Percentiles rank a stretch among this genome's conserved stretches.
phyloP scores from a whole-genome alignment of 2,888 invertebrate species.

The Heliothis peltigera region DNA sequence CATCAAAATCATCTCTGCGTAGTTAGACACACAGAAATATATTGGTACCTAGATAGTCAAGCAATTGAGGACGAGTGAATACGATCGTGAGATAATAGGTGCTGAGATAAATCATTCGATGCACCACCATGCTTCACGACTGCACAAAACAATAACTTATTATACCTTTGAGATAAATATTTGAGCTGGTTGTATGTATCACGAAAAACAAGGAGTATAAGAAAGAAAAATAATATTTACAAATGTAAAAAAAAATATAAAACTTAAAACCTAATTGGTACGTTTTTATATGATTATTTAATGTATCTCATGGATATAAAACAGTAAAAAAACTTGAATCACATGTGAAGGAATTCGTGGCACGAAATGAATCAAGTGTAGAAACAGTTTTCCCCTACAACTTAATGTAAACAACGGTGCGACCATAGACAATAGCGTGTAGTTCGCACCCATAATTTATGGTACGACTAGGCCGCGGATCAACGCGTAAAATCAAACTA shows the following conservation, averaged over 20 bases:
- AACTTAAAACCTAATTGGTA: too few relatives aligned
- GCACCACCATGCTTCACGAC: slow-evolving; percentile 16
- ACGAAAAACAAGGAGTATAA: background rate
- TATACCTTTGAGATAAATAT: slow-evolving; percentile 13
- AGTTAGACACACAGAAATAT: too few relatives aligned
- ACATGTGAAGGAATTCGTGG: background rate
- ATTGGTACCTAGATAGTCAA: slow-evolving; percentile 5
- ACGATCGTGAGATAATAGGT: slow-evolving; percentile 41
- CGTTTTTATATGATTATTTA: too few relatives aligned
- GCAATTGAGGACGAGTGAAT: slow-evolving; percentile 36
- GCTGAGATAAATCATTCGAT: slow-evolving; percentile 25
- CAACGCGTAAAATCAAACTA: slow-evolving; percentile 45
- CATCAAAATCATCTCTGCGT: background rate
- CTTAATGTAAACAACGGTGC: slow-evolving; percentile 27
- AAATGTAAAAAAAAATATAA: too few relatives aligned
- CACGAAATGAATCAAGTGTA: background rate
- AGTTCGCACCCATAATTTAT: slow-evolving; percentile 41
- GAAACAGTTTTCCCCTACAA: slow-evolving; percentile 7
- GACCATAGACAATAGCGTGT: slow-evolving; percentile 43
- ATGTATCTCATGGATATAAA: background rate
- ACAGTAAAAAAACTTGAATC: slow-evolving; percentile 13
- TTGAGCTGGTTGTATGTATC: background rate
- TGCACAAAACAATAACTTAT: slow-evolving; percentile 18
- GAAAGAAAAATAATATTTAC: too few relatives aligned
- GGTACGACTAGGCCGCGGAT: slow-evolving; percentile 28